Conservation (phyloP, 1,140 invertebrate species). For the Heliconius himera region DNA sequence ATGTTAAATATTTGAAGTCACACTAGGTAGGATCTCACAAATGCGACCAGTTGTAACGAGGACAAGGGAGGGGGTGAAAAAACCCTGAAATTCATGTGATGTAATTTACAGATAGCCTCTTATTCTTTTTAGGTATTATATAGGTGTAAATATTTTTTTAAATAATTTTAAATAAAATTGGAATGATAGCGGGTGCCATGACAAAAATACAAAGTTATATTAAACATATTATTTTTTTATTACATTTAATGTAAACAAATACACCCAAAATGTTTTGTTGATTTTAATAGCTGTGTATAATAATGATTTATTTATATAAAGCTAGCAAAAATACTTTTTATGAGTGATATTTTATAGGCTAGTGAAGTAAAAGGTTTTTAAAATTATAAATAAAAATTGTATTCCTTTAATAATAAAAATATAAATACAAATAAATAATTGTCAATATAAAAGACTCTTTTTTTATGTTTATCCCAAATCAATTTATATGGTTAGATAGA, state of each 20-base stretch:
- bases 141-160: constrained; percentile 61
- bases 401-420: constrained; percentile 24
- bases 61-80: too few relatives aligned
- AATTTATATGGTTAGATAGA: constrained; percentile 17
- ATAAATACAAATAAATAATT: constrained; percentile 27
- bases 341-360: constrained; percentile 36
- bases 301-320: constrained; percentile 28
- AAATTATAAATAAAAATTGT: constrained; percentile 35
- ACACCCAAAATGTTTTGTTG: constrained; percentile 21
- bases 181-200: constrained; percentile 59
- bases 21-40: too few relatives aligned
- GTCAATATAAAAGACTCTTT: neutral
- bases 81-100: too few relatives aligned
- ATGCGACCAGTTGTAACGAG: too few relatives aligned
- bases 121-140: constrained; percentile 43
- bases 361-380: constrained; percentile 28
- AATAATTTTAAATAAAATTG: constrained; percentile 50
- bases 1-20: too few relatives aligned
- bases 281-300: constrained; percentile 31
- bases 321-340: constrained; percentile 23
- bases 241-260: constrained; percentile 37
- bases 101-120: too few relatives aligned
- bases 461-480: neutral
- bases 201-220: constrained; percentile 44
- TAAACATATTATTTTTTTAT: constrained; percentile 31